Conservation (phyloP, 2,113 vertebrate species). For the Pelodiscus sinensis region DNA sequence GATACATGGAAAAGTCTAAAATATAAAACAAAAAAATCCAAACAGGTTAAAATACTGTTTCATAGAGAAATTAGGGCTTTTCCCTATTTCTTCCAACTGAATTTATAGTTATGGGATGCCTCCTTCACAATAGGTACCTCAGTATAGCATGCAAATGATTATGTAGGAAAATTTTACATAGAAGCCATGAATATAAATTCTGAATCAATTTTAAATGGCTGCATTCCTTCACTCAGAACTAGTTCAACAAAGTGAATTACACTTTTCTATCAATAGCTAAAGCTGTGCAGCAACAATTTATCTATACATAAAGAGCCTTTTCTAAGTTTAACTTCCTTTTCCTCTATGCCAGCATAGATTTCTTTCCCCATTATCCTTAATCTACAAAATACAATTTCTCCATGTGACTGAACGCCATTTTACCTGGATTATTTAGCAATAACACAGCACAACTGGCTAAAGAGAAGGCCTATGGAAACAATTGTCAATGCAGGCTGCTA, state of each 20-base stretch:
- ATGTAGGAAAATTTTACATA: not conserved
- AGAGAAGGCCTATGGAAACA: not conserved
- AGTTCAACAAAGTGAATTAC: constrained; percentile 17
- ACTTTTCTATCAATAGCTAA: not conserved
- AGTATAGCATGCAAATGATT: not conserved
- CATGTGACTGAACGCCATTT: not conserved
- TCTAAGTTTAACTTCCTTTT: not conserved
- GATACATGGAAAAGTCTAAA: fast-evolving
- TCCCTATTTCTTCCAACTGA: not conserved
- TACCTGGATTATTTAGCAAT: not conserved
- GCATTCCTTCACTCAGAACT: not conserved
- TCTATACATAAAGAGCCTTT: not conserved
- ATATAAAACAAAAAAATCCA: not conserved
- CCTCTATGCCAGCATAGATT: not conserved
- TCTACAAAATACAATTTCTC: not conserved
- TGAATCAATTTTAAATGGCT: not conserved
- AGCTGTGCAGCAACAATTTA: constrained; percentile 2
- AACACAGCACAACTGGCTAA: not conserved
- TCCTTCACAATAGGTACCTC: not conserved
- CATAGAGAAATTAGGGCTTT: not conserved
- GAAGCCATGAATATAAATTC: not conserved
- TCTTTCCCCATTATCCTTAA: not conserved
- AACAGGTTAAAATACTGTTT: not conserved
- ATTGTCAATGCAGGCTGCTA: not conserved
- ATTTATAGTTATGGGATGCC: not conserved